These are phyloP conservation scores for Seriola dumerili DNA, from an alignment of 2,113 vertebrate genomes.

Conservation along the genomic window DNA sequence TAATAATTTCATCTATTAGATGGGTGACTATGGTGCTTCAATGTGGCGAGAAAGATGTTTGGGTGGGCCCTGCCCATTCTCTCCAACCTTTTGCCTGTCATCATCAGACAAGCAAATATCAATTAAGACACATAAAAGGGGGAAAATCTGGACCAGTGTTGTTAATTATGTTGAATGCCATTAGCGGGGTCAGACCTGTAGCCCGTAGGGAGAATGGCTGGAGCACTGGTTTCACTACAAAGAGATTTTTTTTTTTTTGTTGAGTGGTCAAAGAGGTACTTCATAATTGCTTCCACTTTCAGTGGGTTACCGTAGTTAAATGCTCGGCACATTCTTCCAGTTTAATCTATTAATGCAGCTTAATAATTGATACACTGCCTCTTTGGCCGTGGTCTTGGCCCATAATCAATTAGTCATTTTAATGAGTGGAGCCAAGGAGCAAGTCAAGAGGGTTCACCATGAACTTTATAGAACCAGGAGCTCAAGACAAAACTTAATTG, in stretches of 20 bases:
- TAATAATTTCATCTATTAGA: slow-evolving; percentile 21
- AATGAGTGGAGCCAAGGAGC: slow-evolving; percentile 65
- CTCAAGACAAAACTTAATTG: slow-evolving; percentile 41
- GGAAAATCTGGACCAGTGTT: slow-evolving; percentile 15
- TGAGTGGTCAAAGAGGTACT: slow-evolving; percentile 64
- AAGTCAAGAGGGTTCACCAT: slow-evolving; percentile 19
- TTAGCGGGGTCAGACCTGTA: slow-evolving; percentile 32
- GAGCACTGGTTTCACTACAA: slow-evolving; percentile 7
- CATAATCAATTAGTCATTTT: slow-evolving; percentile 79
- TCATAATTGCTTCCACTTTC: slow-evolving; percentile 76
- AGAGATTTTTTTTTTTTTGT: slow-evolving; percentile 24
- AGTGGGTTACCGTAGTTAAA: slow-evolving; percentile 75
- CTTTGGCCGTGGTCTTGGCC: slow-evolving; percentile 62
- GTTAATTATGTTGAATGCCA: slow-evolving; percentile 58
- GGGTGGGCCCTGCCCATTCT: not conserved
- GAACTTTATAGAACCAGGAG: slow-evolving; percentile 53
- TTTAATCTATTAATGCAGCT: slow-evolving; percentile 81
- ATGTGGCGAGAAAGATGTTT: not conserved
- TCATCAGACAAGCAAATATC: slow-evolving; percentile 31
- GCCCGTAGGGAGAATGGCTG: slow-evolving; percentile 22
- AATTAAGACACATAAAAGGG: slow-evolving; percentile 40
- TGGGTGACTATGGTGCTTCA: slow-evolving; percentile 19
- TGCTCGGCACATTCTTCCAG: slow-evolving; percentile 62
- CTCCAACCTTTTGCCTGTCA: slow-evolving; percentile 13
- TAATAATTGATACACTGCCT: slow-evolving; percentile 80